Evolutionary conservation across 2,888 invertebrate species (phyloP), one percentile per base, ranked within the genome.

Genomic region (Plagodis pulveraria): DNA sequence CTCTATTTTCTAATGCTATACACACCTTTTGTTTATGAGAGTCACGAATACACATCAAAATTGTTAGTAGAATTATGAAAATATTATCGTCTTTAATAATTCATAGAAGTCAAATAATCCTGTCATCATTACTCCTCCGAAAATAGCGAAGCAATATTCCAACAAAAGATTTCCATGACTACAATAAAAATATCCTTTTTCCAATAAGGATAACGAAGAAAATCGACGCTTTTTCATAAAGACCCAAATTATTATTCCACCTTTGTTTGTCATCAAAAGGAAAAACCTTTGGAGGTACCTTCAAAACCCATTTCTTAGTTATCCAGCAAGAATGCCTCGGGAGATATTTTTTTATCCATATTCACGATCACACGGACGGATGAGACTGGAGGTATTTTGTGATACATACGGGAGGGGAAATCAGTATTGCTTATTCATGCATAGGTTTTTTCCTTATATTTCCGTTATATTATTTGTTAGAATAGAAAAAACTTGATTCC

Each of bases 261-360:
- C 72, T 80, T 83, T 84, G 81, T 84, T 82, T 84, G 80, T 76
- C 77, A 76, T 82, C 79, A 82, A 83, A 84, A 74, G 74, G 43
- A 66, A 76, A 78, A 66, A 22, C 64, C 71, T 71, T 71, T 49
- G 44, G 52, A 68, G 65, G 67, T 71, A 74, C 73, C 68, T 80
- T 78, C 77, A 74, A 77, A 78, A 77, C 73, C 73, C 72, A 75
- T 78, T 77, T 75, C 71, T 67, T 71, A 71, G 74, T 72, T 76
- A 74, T 70, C 67, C 70, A 50, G 53, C 8, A 42, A 55, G 58
- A 63, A 61, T 70, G 75, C 74, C 71, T 70, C 53, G 43, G 34
- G 47, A 70, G 70, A 74, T 69, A 69, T 75, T 76, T 76, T 80
- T 77, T 73, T 74, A 74, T 77, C 72, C 72, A 74, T 78, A 74